phyloP scores from a whole-genome alignment of 2,888 invertebrate species.

The Spilosoma lubricipeda region DNA sequence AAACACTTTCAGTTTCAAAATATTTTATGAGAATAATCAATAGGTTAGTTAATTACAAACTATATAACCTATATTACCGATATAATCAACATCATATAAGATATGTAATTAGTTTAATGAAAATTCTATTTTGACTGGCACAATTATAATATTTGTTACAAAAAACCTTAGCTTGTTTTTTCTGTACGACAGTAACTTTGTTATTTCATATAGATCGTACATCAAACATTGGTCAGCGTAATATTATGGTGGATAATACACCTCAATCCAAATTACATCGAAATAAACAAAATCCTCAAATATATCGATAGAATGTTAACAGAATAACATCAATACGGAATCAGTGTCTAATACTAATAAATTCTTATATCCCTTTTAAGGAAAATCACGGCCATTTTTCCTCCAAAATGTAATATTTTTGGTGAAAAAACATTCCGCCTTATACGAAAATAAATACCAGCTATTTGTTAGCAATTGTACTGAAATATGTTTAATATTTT shows the following conservation, averaged over 20 bases:
- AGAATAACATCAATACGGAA: conserved; percentile 11
- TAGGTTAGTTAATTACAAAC: too few species aligned
- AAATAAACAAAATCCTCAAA: not conserved
- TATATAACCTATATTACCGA: too few species aligned
- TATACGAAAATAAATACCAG: conserved; percentile 20
- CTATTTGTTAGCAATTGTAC: conserved; percentile 23
- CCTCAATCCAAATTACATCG: not conserved
- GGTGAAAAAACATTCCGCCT: conserved; percentile 17
- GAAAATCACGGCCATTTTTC: conserved; percentile 6
- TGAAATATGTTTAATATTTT: conserved; percentile 16
- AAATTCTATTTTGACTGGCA: not conserved
- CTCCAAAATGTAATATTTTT: conserved; percentile 23
- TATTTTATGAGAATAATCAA: too few species aligned
- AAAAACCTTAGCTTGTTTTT: not conserved
- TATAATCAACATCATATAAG: too few species aligned
- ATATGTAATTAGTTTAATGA: not conserved
- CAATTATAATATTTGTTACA: not conserved
- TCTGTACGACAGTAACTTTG: not conserved
- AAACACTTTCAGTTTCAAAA: not conserved
- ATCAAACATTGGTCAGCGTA: not conserved
- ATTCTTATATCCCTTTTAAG: conserved; percentile 14
- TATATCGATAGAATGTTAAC: conserved; percentile 5
- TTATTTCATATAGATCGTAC: not conserved
- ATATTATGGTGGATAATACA: not conserved
- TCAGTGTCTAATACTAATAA: conserved; percentile 12